Evolutionary conservation across 2,113 vertebrate genomes (phyloP).

Genomic region (Manacus vitellinus): DNA sequence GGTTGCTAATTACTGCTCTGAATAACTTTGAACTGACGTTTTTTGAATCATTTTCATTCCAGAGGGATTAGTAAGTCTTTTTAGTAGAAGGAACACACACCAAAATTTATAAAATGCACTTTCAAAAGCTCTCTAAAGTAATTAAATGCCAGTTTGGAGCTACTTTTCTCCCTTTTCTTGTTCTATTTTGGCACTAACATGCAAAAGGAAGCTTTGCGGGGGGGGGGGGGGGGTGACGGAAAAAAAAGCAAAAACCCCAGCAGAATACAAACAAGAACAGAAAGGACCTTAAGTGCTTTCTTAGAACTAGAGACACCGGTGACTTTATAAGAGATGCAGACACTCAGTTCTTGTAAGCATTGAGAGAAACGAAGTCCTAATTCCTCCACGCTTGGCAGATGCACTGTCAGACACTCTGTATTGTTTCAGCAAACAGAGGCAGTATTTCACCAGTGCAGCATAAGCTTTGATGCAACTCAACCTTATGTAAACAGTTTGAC

Average conservation of each 20-base stretch:
- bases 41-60: conserved; percentile 15
- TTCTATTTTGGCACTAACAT: background rate
- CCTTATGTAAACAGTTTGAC: conserved; percentile 3
- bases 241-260: background rate
- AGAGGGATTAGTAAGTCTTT: conserved; percentile 23
- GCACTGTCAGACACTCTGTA: background rate
- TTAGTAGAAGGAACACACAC: background rate
- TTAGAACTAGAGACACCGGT: background rate
- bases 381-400: background rate
- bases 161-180: conserved; percentile 9
- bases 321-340: background rate
- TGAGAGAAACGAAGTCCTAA: background rate
- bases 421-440: background rate
- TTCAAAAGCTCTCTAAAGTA: background rate
- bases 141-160: background rate
- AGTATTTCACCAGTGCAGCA: background rate
- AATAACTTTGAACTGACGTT: conserved; percentile 5
- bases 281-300: background rate
- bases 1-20: conserved; percentile 13
- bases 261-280: background rate
- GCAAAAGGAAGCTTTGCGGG: background rate
- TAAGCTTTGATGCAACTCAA: background rate
- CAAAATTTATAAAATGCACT: background rate
- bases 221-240: background rate
- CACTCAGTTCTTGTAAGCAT: background rate